phyloP scores from a whole-genome alignment of 2,797 vertebrate genomes.

The Sebastes hubbsi region DNA sequence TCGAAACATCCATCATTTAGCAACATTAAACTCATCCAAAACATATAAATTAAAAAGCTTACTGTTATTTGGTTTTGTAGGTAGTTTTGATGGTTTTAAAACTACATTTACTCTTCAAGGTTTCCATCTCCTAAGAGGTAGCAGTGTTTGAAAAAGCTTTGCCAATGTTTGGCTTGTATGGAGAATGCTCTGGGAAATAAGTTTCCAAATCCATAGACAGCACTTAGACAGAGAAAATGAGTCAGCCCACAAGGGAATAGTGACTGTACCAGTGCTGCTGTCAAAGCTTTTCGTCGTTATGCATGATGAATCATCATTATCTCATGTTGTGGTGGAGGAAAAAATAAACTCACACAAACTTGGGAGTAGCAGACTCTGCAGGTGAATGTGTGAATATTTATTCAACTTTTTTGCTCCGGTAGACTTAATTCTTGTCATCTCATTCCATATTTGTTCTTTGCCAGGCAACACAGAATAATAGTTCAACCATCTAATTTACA shows the following conservation, averaged over 20 bases:
- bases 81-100: not conserved
- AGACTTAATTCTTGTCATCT: not conserved
- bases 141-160: constrained; percentile 3
- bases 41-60: not conserved
- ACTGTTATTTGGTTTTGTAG: not conserved
- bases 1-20: not conserved
- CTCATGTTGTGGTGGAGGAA: not conserved
- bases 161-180: not conserved
- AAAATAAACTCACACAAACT: constrained; percentile 7
- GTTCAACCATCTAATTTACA: too few relatives aligned
- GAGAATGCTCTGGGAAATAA: constrained; percentile 2
- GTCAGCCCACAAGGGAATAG: constrained; percentile 19
- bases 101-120: not conserved
- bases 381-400: not conserved
- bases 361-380: not conserved
- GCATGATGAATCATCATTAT: constrained; percentile 8
- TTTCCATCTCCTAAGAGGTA: not conserved
- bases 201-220: constrained; percentile 16
- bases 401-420: not conserved
- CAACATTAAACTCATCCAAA: not conserved
- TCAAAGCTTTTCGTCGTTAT: constrained; percentile 14
- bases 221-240: constrained; percentile 37
- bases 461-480: not conserved
- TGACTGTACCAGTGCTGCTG: not conserved
- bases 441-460: not conserved